phyloP scores from a whole-genome alignment of 2,113 vertebrate species.

The Laterallus jamaicensis region DNA sequence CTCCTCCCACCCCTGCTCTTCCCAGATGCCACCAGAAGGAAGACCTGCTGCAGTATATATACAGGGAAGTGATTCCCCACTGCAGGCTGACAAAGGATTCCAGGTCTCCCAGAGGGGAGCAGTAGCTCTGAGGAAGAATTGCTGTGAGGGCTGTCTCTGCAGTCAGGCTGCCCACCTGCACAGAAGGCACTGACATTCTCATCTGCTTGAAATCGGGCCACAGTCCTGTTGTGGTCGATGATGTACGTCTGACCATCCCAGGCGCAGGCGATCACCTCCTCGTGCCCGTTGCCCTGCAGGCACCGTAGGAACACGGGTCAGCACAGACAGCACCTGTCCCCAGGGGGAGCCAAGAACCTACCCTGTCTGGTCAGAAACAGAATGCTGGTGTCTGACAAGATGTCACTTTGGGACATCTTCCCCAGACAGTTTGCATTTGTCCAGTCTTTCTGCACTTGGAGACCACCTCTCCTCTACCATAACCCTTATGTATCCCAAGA shows the following conservation, averaged over 20 bases:
- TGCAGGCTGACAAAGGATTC: not conserved
- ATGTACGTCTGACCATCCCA: slow-evolving; percentile 99
- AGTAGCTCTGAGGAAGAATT: not conserved
- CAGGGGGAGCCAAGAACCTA: not conserved
- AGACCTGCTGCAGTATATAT: not conserved
- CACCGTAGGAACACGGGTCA: not conserved
- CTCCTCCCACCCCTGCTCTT: not conserved
- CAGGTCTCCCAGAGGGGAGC: not conserved
- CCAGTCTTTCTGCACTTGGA: not conserved
- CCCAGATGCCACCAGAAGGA: not conserved
- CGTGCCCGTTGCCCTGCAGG: slow-evolving; percentile 89
- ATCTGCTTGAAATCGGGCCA: slow-evolving; percentile 96
- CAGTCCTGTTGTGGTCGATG: slow-evolving; percentile 91
- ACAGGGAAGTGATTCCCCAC: not conserved
- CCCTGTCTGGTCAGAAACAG: not conserved
- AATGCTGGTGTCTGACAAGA: not conserved
- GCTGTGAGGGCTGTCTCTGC: not conserved
- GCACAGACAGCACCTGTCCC: not conserved
- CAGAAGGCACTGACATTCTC: slow-evolving; percentile 98
- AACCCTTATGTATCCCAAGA: not conserved
- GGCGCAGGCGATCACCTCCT: slow-evolving; percentile 96
- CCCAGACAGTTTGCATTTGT: not conserved
- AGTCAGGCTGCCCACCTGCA: slow-evolving; percentile 81
- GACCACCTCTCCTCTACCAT: not conserved
- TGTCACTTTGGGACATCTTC: not conserved